Conservation (phyloP, 2,797 vertebrate genomes). For the Muscicapa striata region DNA sequence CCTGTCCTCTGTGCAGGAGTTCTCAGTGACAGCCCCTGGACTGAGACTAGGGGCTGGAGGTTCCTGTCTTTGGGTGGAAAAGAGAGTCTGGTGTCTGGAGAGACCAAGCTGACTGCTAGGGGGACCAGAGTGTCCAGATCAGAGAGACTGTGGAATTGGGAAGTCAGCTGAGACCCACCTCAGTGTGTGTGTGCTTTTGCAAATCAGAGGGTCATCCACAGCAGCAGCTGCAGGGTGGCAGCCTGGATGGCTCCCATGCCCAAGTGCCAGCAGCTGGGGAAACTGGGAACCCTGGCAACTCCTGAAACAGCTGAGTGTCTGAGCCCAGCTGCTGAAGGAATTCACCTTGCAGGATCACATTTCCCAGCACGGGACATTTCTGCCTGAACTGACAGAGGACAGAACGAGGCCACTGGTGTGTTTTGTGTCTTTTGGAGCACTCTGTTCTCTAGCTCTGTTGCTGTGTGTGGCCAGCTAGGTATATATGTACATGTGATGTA, state of each 20-base stretch:
- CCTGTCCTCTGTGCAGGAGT: background rate
- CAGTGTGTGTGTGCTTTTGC: too few relatives aligned
- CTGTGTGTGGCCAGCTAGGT: background rate
- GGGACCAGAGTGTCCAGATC: background rate
- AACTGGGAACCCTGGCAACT: background rate
- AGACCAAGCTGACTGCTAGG: background rate
- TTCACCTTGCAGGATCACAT: background rate
- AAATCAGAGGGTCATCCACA: accelerated
- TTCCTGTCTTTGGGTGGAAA: accelerated
- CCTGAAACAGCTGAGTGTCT: background rate
- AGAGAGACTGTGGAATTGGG: background rate
- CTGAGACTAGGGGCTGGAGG: background rate
- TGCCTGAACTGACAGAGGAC: background rate
- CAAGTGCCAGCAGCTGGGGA: background rate
- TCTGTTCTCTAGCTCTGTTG: background rate
- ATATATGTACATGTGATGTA: too few relatives aligned
- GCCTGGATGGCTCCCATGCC: accelerated
- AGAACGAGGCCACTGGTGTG: accelerated
- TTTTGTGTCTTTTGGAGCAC: background rate
- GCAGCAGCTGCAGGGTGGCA: background rate
- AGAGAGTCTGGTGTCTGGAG: background rate
- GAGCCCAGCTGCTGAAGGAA: background rate
- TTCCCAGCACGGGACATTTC: background rate
- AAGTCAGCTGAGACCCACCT: background rate
- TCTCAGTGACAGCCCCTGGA: background rate